Conservation (phyloP, 2,113 vertebrate genomes). For the Fregata magnificens region DNA sequence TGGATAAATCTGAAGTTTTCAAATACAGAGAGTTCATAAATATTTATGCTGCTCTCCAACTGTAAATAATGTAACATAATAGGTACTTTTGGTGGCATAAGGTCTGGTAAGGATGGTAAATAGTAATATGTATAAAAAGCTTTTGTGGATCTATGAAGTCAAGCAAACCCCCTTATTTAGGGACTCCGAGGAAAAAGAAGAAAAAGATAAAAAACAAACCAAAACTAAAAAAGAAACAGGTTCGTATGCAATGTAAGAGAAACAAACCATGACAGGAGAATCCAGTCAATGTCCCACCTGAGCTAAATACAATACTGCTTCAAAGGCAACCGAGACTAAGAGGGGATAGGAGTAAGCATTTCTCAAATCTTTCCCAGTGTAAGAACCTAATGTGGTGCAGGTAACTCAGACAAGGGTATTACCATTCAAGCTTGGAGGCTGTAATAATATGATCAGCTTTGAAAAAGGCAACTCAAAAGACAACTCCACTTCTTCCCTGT, state of each 20-base stretch:
- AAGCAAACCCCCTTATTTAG: background rate
- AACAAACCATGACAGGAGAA: background rate
- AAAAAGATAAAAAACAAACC: background rate
- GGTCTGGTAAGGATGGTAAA: background rate
- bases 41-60: background rate
- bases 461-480: background rate
- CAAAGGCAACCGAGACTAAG: background rate
- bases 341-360: background rate
- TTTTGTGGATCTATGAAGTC: background rate
- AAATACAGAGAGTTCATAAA: background rate
- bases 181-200: no score
- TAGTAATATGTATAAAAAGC: background rate
- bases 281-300: background rate
- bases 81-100: background rate
- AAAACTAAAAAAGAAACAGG: background rate
- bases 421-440: background rate
- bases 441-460: background rate
- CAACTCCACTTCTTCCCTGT: background rate
- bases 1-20: background rate
- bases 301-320: background rate
- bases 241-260: background rate
- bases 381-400: background rate
- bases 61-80: background rate
- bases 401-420: background rate
- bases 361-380: background rate